Evolutionary conservation across 1,140 invertebrate genomes (phyloP).

Genomic region (Spodoptera frugiperda): DNA sequence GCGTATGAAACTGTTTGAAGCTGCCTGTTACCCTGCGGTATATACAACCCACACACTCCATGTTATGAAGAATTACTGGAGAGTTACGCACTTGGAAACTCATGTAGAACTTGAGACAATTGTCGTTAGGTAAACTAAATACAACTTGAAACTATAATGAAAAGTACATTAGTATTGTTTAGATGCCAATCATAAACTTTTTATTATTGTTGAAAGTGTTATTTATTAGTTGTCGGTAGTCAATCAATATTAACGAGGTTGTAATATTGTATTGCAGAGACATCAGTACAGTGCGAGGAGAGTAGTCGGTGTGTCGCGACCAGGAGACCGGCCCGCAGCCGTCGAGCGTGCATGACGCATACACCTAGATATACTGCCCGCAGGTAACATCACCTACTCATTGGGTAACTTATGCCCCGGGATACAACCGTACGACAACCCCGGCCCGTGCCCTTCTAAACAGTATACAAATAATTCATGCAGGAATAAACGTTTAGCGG

Average conservation of each 20-base stretch:
- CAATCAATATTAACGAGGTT: constrained; percentile 29
- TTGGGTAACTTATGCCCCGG: neutral
- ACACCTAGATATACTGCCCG: constrained; percentile 83
- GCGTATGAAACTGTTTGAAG: neutral
- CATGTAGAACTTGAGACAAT: too few relatives aligned
- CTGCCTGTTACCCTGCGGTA: neutral
- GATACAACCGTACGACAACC: too few relatives aligned
- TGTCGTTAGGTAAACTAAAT: too few relatives aligned
- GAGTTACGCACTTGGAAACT: too few relatives aligned
- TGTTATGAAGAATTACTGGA: neutral
- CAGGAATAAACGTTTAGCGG: too few relatives aligned
- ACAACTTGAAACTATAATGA: neutral
- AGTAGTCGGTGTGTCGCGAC: constrained; percentile 81
- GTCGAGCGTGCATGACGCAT: constrained; percentile 86
- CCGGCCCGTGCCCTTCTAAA: too few relatives aligned
- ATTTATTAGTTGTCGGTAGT: neutral
- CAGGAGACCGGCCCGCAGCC: constrained; percentile 78
- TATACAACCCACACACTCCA: neutral
- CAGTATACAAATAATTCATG: too few relatives aligned
- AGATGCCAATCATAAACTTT: too few relatives aligned
- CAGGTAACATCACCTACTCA: constrained; percentile 64
- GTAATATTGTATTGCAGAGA: constrained; percentile 70
- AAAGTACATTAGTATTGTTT: too few relatives aligned
- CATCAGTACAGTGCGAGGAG: constrained; percentile 86
- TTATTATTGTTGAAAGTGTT: too few relatives aligned